Percentiles rank a stretch among this genome's conserved stretches.
These are phyloP conservation scores for Drosophila bipectinata DNA, from an alignment of 1,140 invertebrate species.

Conservation along the genomic window DNA sequence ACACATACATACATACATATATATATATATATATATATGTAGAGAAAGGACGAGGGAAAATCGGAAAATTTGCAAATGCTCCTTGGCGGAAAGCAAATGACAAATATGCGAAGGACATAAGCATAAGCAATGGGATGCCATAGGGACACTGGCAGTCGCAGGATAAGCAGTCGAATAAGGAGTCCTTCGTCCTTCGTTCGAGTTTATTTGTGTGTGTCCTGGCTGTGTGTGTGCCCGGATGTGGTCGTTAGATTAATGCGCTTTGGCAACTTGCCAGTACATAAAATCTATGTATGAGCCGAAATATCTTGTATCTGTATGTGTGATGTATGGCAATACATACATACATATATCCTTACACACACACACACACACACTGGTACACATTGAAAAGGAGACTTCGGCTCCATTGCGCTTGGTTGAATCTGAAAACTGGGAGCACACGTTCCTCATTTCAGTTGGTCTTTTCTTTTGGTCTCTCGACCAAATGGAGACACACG, in stretches of 20 bases:
- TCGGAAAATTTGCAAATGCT: slow-evolving; percentile 67
- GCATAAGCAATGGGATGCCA: slow-evolving; percentile 71
- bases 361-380: slow-evolving; percentile 9
- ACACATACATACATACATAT: background rate
- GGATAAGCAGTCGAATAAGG: slow-evolving; percentile 50
- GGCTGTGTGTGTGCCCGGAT: slow-evolving; percentile 64
- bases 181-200: slow-evolving; percentile 22
- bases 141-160: slow-evolving; percentile 46
- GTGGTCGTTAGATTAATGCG: slow-evolving; percentile 81
- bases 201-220: slow-evolving; percentile 24
- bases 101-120: slow-evolving; percentile 81
- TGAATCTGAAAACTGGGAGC: slow-evolving; percentile 17
- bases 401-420: slow-evolving; percentile 26
- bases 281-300: slow-evolving; percentile 77
- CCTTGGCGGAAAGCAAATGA: slow-evolving; percentile 56
- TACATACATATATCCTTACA: slow-evolving; percentile 6
- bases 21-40: background rate
- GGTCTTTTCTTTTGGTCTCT: slow-evolving; percentile 25
- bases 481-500: slow-evolving; percentile 37
- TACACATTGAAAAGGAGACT: slow-evolving; percentile 16
- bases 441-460: slow-evolving; percentile 33
- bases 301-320: slow-evolving; percentile 18
- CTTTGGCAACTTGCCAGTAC: slow-evolving; percentile 79
- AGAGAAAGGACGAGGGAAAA: slow-evolving; percentile 54
- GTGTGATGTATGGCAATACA: slow-evolving; percentile 15